Base-by-base conservation (phyloP, 2,113 vertebrate species). In the Australoheros scitulus region DNA sequence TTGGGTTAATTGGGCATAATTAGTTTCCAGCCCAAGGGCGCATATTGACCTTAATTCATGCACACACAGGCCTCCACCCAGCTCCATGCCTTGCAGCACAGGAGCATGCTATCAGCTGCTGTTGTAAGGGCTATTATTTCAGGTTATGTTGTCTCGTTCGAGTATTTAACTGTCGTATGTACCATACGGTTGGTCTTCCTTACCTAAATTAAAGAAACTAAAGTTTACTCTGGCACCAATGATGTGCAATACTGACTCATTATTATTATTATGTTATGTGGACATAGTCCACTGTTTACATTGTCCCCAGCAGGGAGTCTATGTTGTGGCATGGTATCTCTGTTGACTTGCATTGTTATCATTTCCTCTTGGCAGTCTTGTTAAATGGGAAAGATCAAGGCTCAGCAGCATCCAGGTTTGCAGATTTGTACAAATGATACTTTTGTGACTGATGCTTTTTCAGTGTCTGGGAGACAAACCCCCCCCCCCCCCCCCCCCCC, bases 1-100 rank as follows among this genome's bases (percentile, higher is more conserved):
- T 92, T 70, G 74, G 78, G 56, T 83, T 93, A 91, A 93, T 92
- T 92, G 84, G 85, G 52, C 55, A 50, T 80, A 83, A 88, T 92
- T 92, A 77, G 43, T 89, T 87, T 76, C 32, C 56, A 80, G 83
- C 87, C 87, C 38, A 57, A 72, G 83, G 87, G 82, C 26, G 1
- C 47, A 43, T 79, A 79, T 87, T 92, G 86, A 87, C 92, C 87
- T 79, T 83, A 85, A 91, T 92, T 83, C 79, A 84, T 85, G 38
- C 75, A 78, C 77, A 84, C 77, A 52, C 63, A 32, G 70, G 58
- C 26, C 75, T 79, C 56, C 76, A 50, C 36, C 56, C 74, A 59
- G 60, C 80, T 61, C 57, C 38, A 41, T 63, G 61, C 74, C 80
- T 55, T 34, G 38, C 74, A 81, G 50, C 77, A 70, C 58, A 76